Evolutionary conservation across 2,888 invertebrate species (phyloP).

Genomic region (Conus canariensis): DNA sequence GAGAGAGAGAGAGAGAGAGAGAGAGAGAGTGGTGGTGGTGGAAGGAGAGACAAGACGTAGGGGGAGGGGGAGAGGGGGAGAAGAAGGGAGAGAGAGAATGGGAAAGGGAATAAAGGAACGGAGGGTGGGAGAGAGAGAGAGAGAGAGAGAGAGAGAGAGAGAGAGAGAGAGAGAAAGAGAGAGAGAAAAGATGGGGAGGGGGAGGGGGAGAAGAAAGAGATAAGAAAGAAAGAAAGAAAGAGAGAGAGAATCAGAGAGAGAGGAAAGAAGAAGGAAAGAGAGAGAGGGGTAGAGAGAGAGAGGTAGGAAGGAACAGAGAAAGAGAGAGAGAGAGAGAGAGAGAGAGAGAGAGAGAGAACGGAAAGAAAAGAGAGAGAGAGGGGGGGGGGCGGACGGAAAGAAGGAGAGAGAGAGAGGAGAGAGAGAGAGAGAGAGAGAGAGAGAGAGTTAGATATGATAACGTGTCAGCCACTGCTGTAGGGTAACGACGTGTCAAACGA

Average conservation of each 20-base stretch:
- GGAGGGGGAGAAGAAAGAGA: not conserved
- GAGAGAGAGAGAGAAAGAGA: conserved; percentile 12
- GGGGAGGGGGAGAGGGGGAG: not conserved
- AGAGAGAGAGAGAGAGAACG: not conserved
- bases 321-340: conserved; percentile 1
- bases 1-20: conserved; percentile 29
- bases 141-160: conserved; percentile 10
- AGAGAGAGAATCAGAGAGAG: not conserved
- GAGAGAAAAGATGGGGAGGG: not conserved
- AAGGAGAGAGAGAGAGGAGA: not conserved
- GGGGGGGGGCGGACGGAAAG: not conserved
- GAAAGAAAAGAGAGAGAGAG: not conserved
- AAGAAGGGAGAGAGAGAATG: not conserved
- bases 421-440: not conserved
- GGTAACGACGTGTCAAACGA: not conserved
- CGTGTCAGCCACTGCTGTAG: no score
- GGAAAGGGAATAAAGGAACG: not conserved
- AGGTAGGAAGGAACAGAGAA: not conserved
- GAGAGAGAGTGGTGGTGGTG: not conserved
- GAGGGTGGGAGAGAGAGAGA: not conserved
- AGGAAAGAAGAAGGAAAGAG: not conserved
- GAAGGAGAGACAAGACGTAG: not conserved
- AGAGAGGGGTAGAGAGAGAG: not conserved
- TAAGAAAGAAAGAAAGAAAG: not conserved
- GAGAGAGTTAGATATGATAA: not conserved